Evolutionary conservation across 2,888 invertebrate species (phyloP), one percentile per base, ranked within the genome.

Genomic region (Andrena trimmerana): DNA sequence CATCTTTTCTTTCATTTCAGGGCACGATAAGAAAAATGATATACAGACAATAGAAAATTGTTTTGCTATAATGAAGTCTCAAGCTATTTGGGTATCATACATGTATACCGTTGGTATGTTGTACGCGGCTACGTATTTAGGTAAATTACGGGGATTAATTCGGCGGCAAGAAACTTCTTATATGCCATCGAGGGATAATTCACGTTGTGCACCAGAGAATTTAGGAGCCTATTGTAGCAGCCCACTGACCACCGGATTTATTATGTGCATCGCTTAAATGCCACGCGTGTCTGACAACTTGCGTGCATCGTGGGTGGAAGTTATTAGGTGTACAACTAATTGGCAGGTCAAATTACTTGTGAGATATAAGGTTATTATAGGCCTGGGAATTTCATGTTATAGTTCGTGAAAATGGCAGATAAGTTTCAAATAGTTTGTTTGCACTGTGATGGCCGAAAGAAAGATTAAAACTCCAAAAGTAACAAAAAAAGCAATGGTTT

Each of bases 151-250:
- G 20, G 7, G n/a, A 20, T 52, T 75, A 68, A 20, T 62, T 60
- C 5, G 33, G 0, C 7, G 2, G 13, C 59, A 10, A 60, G n/a
- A 57, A 60, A 74, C 24, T 60, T 42, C 59, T 57, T 42, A 7
- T 60, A 13, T 13, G 5, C 60, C 60, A 62, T 36, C n/a, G 8
- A 75, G 16, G 24, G 42, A 31, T 67, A 67, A 67, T 74, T 76
- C 52, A 69, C 50, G 54, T 2, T 36, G 27, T 10, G 29, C 62
- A 24, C 3, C 69, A n/a, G 42, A 31, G 31, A 31, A 62, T 62
- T 10, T 42, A 16, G 42, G 4, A 16, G n/a, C n/a, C 3, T 13
- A 2, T 24, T 27, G 31, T n/a, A 67, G 0, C 24, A 48, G 54
- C 24, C 27, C 60, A 8, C n/a, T 29, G 60, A 13, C 50, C 50